These are phyloP conservation scores for Drosophila dunni DNA, from an alignment of 1,140 invertebrate genomes.

Conservation along the genomic window DNA sequence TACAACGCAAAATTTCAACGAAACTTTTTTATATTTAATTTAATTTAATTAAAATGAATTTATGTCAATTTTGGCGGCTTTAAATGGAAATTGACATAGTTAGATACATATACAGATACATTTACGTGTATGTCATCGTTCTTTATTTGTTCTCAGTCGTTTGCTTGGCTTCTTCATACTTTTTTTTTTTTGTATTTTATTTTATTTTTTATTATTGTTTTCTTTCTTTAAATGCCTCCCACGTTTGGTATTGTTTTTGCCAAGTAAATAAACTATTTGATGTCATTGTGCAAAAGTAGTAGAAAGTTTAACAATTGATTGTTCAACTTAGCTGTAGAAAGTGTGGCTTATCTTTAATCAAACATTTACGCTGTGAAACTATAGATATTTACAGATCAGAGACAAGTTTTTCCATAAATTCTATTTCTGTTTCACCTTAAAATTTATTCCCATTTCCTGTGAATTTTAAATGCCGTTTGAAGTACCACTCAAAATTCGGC, in stretches of 20 bases:
- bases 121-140: slow-evolving; percentile 24
- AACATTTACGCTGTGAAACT: not conserved
- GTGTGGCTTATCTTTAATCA: not conserved
- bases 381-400: not conserved
- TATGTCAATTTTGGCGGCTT: slow-evolving; percentile 43
- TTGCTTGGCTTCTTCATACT: slow-evolving; percentile 53
- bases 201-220: slow-evolving; percentile 24
- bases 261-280: slow-evolving; percentile 51
- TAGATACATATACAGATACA: slow-evolving; percentile 15
- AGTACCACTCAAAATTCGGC: slow-evolving; percentile 12
- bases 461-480: slow-evolving; percentile 10
- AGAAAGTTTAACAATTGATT: slow-evolving; percentile 44
- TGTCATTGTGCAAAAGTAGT: slow-evolving; percentile 47
- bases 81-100: slow-evolving; percentile 70
- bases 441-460: slow-evolving; percentile 27
- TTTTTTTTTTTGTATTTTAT: slow-evolving; percentile 22
- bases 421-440: slow-evolving; percentile 1
- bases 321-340: not conserved
- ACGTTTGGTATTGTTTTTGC: slow-evolving; percentile 54
- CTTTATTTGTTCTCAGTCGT: slow-evolving; percentile 16
- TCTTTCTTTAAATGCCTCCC: slow-evolving; percentile 57
- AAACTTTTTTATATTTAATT: slow-evolving; percentile 57
- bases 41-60: slow-evolving; percentile 76
- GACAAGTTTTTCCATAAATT: not conserved
- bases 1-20: not conserved